Base-by-base conservation (phyloP, 2,888 invertebrate species). In the Melanotus villosus region DNA sequence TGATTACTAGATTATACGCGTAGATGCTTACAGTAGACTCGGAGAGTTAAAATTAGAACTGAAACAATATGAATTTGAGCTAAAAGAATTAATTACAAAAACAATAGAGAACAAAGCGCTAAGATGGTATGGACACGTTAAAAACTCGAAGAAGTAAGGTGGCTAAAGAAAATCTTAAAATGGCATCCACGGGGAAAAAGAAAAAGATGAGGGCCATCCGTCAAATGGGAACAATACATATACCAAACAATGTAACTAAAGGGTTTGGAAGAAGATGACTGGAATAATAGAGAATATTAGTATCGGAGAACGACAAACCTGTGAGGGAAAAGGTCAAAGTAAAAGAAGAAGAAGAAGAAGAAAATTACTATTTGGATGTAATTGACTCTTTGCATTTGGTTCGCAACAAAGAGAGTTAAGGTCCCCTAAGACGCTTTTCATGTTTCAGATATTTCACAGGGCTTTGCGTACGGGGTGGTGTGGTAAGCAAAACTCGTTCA, bases 91-190 rank as follows among this genome's bases (percentile, higher is more conserved):
- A 52, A 30, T 52, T 12, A 52, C 30, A 12, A 26, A 32, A 30
- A 52, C 1, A 16, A 5, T 32, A 32, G 26, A 52, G n/a, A 52
- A 52, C 26, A 52, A 32, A 52, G 32, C 52, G 10, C 16, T 52
- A 14, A 14, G 52, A 52, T 52, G 21, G 52, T 52, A 52, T 10
- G 30, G n/a, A 52, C 19, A 47, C 47, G 23, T 47, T 47, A 47
- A 12, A 47, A 23, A 47, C 19, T 47, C 2, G 23, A 47, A 14
- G n/a, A 47, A 47, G 47, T 3, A 3, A 23, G 47, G 0, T 47
- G n/a, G 47, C 23, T 4, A 14, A 47, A 23, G 21, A 45, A 45
- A 47, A 47, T 47, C 14, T 1, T 47, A 23, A 2, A 47, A 1
- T 23, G 23, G 23, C 10, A 12, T 6, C 2, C 19, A 21, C 18